Evolutionary conservation across 2,888 invertebrate genomes (phyloP).

Genomic region (Macaria liturata): DNA sequence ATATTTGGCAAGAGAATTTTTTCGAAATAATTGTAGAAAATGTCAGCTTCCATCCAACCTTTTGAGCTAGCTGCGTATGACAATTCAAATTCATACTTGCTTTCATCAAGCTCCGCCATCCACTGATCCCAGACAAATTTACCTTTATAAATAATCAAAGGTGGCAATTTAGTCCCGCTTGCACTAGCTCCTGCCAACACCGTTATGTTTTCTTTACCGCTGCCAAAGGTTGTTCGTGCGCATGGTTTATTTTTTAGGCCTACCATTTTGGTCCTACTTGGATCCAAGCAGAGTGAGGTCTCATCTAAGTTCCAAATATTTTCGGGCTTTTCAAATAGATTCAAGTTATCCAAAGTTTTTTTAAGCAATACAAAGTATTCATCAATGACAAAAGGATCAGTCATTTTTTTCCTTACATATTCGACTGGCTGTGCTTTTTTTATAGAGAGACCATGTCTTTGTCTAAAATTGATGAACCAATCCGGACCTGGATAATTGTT

Average conservation of each 20-base stretch:
- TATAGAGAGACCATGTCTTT: constrained; percentile 32
- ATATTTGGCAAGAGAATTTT: too few species aligned
- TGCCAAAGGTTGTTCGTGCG: constrained; percentile 9
- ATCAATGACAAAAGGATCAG: neutral
- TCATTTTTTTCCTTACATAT: constrained; percentile 21
- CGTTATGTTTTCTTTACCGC: constrained; percentile 32
- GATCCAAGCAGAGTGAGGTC: neutral
- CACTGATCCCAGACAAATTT: constrained; percentile 35
- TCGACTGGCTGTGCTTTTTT: constrained; percentile 40
- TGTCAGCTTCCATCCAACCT: neutral
- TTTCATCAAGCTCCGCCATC: neutral
- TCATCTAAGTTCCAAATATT: neutral
- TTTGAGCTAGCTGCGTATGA: constrained; percentile 1
- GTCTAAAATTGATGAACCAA: constrained; percentile 33
- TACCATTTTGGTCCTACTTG: neutral
- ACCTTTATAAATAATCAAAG: constrained; percentile 31
- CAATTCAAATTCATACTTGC: neutral
- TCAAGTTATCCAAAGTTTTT: neutral
- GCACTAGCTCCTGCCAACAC: constrained; percentile 31
- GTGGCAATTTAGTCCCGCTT: constrained; percentile 27
- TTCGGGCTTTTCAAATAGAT: neutral
- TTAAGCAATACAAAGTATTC: neutral
- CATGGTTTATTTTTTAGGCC: neutral
- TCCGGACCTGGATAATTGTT: constrained; percentile 23
- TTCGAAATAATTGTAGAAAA: too few species aligned